Conservation (phyloP, 23 tunicate species). For the Ciona savignyi region DNA sequence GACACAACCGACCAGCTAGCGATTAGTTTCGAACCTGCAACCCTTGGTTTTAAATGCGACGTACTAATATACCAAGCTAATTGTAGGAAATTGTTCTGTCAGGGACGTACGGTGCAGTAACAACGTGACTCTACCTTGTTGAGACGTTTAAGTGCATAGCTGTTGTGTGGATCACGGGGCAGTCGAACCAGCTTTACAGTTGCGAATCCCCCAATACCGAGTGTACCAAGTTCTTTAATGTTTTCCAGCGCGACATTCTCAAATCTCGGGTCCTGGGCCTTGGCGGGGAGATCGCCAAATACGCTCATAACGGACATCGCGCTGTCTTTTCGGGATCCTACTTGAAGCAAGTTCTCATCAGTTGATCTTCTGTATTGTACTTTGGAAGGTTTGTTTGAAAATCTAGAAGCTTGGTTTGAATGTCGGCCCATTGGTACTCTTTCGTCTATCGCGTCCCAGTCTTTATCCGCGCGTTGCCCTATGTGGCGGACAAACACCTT, state of each 20-base stretch:
- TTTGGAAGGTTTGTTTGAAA: not conserved
- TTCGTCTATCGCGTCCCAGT: not conserved
- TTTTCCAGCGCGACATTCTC: conserved; percentile 11
- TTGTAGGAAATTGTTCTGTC: no score
- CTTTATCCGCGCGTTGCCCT: conserved; percentile 33
- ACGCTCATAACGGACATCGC: not conserved
- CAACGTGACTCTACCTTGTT: conserved; percentile 30
- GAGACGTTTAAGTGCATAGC: conserved; percentile 56
- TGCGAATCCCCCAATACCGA: conserved; percentile 62
- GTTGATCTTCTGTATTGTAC: not conserved
- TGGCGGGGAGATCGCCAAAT: not conserved
- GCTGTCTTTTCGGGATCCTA: not conserved
- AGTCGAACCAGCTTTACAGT: conserved; percentile 29
- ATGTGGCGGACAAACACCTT: conserved; percentile 22
- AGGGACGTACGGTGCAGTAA: no score
- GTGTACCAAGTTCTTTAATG: conserved; percentile 19
- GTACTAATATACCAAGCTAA: no score
- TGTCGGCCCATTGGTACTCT: not conserved
- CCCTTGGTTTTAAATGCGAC: no score
- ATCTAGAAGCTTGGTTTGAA: not conserved
- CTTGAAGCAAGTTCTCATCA: not conserved
- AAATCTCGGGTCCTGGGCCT: not conserved
- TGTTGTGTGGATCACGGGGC: not conserved
- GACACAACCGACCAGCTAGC: no score
- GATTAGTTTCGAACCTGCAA: no score